These are phyloP conservation scores for Anisognathus igniventris DNA, from an alignment of 2,797 vertebrate genomes.

Conservation along the genomic window DNA sequence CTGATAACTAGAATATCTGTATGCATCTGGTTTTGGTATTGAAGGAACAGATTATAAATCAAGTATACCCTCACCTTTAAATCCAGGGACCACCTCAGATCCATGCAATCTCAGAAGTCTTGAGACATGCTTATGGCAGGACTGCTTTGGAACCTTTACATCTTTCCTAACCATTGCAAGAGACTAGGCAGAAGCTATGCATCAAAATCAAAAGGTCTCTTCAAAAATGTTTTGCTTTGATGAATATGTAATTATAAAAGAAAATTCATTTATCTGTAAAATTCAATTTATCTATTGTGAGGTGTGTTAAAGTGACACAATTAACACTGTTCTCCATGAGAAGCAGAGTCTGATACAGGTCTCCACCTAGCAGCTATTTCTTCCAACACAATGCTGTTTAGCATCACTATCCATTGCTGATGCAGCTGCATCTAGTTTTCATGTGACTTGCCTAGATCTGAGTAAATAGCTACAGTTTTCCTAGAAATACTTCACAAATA, in stretches of 20 bases:
- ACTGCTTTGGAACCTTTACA: neutral
- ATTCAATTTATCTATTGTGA: neutral
- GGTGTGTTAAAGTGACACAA: neutral
- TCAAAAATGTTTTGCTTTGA: neutral
- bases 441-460: neutral
- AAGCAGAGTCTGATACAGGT: neutral
- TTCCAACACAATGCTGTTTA: neutral
- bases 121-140: neutral
- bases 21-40: neutral
- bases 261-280: neutral
- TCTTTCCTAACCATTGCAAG: neutral
- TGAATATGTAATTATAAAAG: neutral
- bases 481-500: constrained; percentile 13
- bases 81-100: neutral
- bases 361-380: neutral
- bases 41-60: neutral
- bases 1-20: neutral
- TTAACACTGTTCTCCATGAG: neutral
- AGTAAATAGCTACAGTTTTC: neutral
- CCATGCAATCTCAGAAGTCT: neutral
- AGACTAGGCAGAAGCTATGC: neutral
- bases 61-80: neutral
- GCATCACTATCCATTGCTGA: neutral
- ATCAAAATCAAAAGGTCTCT: neutral
- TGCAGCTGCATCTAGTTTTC: neutral